Conservation (phyloP, 35 echinoderm and acorn worm species). For the Lytechinus pictus region DNA sequence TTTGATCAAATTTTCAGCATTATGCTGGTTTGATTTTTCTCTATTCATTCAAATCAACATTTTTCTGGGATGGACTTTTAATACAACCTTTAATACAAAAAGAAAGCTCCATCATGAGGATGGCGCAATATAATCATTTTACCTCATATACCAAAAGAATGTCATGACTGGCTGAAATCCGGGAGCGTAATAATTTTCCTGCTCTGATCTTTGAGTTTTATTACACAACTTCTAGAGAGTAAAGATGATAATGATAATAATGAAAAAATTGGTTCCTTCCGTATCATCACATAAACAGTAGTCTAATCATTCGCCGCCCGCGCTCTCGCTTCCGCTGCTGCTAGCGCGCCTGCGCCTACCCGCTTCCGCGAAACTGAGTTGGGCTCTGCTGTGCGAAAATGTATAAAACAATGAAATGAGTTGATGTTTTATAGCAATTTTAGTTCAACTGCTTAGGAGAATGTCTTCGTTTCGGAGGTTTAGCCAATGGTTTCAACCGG, state of each 20-base stretch:
- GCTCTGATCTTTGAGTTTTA: no score
- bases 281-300: no score
- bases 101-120: neutral
- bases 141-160: neutral
- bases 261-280: no score
- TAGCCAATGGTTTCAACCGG: conserved; percentile 3
- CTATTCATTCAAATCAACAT: no score
- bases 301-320: no score
- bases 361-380: neutral
- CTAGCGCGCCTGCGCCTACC: neutral
- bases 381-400: neutral
- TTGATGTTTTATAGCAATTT: neutral
- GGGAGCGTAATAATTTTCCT: neutral
- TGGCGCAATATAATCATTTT: neutral
- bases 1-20: no score
- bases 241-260: no score
- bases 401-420: neutral
- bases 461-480: conserved; percentile 35
- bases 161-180: neutral
- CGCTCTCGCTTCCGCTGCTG: neutral
- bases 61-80: no score
- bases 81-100: no score
- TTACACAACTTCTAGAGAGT: no score
- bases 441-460: neutral
- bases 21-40: no score